Base-by-base conservation (phyloP, 2,797 vertebrate genomes). In the Salmo trutta region DNA sequence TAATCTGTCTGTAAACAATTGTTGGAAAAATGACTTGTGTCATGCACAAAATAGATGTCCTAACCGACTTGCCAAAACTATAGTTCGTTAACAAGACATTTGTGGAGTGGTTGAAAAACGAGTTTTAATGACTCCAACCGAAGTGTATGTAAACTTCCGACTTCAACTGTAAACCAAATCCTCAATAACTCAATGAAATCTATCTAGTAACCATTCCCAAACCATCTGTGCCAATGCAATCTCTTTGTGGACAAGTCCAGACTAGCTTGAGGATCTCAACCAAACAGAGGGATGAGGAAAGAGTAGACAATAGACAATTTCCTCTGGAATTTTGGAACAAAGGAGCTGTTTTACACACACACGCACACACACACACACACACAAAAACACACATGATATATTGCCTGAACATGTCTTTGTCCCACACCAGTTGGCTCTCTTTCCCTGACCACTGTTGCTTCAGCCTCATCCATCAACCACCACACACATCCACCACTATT, bases 181-280 rank as follows among this genome's bases (percentile, higher is more conserved):
- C 56, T 59, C 8, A 59, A 5, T 59, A n/a, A 19, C 54, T n/a
- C 3, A n/a, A 59, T 19, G 17, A 59, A 19, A 59, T 59, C 19
- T 5, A 59, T 59, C 19, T 59, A 59, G 53, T 16, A 29, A 66
- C 3, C 14, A 66, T 66, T 66, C n/a, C 24, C 33, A 76, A 80
- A 62, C 64, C 72, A 69, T 76, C 69, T 76, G 67, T 62, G 52
- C 51, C 67, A 69, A 47, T 71, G 72, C 76, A 68, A 80, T 80
- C 71, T 73, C 75, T 80, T 31, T 53, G 66, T 52, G 64, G 59
- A 53, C 70, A 67, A 72, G 74, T 47, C 24, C 70, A 29, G 41
- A 53, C 74, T 72, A 71, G 74, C 56, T 69, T 71, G 72, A 72
- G 36, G 41, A 29, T 31, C 24, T 6, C 24, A 15, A 29, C 27